phyloP scores from a whole-genome alignment of 2,888 invertebrate genomes.

The Oasisia sp. region DNA sequence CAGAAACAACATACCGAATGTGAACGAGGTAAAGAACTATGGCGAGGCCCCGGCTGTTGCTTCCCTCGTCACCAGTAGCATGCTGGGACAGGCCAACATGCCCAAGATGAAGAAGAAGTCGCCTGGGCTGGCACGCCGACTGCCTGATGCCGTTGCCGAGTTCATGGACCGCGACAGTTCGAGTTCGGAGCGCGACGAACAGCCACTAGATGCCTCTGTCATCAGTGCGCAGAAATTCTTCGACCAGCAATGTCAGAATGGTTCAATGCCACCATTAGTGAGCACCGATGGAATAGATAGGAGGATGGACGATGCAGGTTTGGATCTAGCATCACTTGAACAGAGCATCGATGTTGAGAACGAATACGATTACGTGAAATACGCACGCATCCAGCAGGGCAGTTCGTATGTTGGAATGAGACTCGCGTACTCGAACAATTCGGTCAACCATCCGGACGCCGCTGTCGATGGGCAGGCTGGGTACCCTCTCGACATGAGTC shows the following conservation, averaged over 20 bases:
- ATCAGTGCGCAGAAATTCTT: slow-evolving; percentile 32
- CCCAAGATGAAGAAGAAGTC: slow-evolving; percentile 61
- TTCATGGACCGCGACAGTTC: slow-evolving; percentile 44
- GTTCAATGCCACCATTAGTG: neutral
- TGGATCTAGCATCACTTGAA: neutral
- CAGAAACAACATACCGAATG: slow-evolving; percentile 60
- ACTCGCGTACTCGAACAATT: slow-evolving; percentile 69
- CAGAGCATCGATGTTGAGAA: slow-evolving; percentile 54
- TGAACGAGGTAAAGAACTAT: slow-evolving; percentile 58
- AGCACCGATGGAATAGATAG: neutral
- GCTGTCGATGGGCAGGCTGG: slow-evolving; percentile 26
- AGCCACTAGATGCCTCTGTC: slow-evolving; percentile 34
- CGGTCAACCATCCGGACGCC: slow-evolving; percentile 6
- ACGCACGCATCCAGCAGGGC: slow-evolving; percentile 67
- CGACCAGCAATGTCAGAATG: slow-evolving; percentile 28
- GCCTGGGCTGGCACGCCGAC: slow-evolving; percentile 61
- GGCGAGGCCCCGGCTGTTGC: slow-evolving; percentile 45
- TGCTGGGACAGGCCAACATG: slow-evolving; percentile 53
- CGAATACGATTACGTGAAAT: slow-evolving; percentile 64
- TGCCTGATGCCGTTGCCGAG: slow-evolving; percentile 43
- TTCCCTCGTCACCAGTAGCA: slow-evolving; percentile 35
- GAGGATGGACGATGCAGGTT: neutral
- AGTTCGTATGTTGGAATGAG: slow-evolving; percentile 83
- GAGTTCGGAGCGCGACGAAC: slow-evolving; percentile 50
- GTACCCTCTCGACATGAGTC: slow-evolving; percentile 33